Evolutionary conservation across 2,888 invertebrate species (phyloP), one percentile per base, ranked within the genome.

Genomic region (Drosophila prolongata): DNA sequence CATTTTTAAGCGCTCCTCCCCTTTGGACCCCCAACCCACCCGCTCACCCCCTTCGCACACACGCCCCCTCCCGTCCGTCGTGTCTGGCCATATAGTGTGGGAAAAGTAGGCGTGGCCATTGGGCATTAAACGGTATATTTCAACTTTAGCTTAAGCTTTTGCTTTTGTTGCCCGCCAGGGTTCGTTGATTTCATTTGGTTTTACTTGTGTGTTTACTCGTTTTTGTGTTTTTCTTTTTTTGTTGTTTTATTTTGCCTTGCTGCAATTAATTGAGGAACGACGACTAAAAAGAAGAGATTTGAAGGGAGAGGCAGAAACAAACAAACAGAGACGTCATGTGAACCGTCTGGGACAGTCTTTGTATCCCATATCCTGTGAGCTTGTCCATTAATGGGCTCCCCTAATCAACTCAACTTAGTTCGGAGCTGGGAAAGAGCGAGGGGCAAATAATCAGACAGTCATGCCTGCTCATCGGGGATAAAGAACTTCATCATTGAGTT

Each of bases 111-210:
- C 83, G 83, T 87, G 83, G 58, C 80, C 84, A 71, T 67, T 86
- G 86, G 75, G 79, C 87, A 83, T 81, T 83, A 87, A 83, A 83
- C 83, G 87, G 83, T 87, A 84, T 71, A 71, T 71, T 83, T 72
- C 84, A 81, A 72, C 79, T 87, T 79, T 77, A 49, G 83, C 87
- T 83, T 57, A 86, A 83, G 84, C 79, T 66, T 46, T 65, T 65
- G 66, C 66, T 55, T 66, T 72, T 71, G 79, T 60, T 75, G 77
- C 67, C 40, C 6, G 47, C 38, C 62, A 40, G 62, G 60, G 44
- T 61, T 67, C 76, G 85, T 82, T 83, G 80, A 85, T 82, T 82
- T 81, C 74, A 82, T 85, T 82, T 79, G 72, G 76, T 69, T 85
- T 84, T 65, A 65, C 65, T 65, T 65, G 65, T 80, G 67, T 84